These are phyloP conservation scores for Trachelus tabidus DNA, from an alignment of 2,888 invertebrate genomes.

Conservation along the genomic window DNA sequence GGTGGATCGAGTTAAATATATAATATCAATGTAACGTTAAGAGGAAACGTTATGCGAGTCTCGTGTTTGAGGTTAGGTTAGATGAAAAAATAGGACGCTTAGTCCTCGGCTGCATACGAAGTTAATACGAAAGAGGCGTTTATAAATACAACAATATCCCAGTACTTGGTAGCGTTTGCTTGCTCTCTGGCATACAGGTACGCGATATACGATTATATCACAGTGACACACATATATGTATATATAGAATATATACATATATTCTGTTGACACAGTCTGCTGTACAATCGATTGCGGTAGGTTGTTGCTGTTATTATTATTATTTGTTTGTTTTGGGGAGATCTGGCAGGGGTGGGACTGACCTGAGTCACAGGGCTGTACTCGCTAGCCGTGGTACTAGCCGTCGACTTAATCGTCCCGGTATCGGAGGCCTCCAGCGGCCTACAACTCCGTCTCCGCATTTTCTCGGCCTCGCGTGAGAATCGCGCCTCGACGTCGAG, in stretches of 20 bases:
- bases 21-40: not conserved
- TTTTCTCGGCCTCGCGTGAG: conserved; percentile 63
- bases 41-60: not conserved
- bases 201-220: not conserved
- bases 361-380: conserved; percentile 63
- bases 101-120: not conserved
- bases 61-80: not conserved
- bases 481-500: conserved; percentile 66
- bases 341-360: conserved; percentile 47
- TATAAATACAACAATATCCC: not conserved
- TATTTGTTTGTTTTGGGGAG: conserved; percentile 22
- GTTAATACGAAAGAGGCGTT: not conserved
- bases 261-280: not conserved
- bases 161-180: not conserved
- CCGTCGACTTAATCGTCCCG: conserved; percentile 59
- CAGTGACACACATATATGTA: not conserved
- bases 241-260: not conserved
- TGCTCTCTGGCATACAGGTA: not conserved
- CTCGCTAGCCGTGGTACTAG: conserved; percentile 63
- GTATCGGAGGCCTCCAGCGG: conserved; percentile 59
- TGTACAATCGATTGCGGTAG: not conserved
- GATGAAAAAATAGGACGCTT: not conserved
- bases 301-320: conserved; percentile 7
- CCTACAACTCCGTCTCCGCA: conserved; percentile 67
- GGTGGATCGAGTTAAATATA: not conserved